Evolutionary conservation across 2,888 invertebrate species (phyloP).

Genomic region (Ptilodon capucinus): DNA sequence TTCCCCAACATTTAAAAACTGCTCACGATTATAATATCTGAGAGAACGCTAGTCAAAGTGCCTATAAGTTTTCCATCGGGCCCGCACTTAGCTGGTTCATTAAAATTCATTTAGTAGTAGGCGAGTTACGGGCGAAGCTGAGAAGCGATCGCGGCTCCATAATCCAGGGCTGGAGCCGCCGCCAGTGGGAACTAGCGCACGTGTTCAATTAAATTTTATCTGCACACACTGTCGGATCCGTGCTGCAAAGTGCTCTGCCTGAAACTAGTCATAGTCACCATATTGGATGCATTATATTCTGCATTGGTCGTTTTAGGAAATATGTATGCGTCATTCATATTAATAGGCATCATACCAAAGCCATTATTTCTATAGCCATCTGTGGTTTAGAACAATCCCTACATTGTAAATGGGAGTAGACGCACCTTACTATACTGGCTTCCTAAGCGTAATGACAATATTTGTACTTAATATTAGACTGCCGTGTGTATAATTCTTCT

Average conservation of each 20-base stretch:
- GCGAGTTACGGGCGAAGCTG: conserved; percentile 34
- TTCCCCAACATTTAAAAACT: neutral
- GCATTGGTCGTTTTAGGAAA: neutral
- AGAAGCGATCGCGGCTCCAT: conserved; percentile 40
- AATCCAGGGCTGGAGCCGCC: conserved; percentile 34
- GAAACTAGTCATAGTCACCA: neutral
- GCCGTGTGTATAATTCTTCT: too few species aligned
- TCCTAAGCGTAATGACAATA: too few species aligned
- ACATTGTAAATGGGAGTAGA: too few species aligned
- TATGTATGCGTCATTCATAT: too few species aligned
- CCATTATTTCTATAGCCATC: too few species aligned
- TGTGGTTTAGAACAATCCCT: too few species aligned
- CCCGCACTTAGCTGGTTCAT: conserved; percentile 44
- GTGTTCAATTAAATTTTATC: conserved; percentile 59
- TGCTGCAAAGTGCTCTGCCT: conserved; percentile 5
- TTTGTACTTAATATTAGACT: too few species aligned
- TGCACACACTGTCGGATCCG: conserved; percentile 4
- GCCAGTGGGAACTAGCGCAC: conserved; percentile 50
- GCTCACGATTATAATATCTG: conserved; percentile 6
- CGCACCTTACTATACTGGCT: too few species aligned
- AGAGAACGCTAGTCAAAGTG: conserved; percentile 22
- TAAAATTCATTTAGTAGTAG: conserved; percentile 52
- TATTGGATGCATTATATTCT: neutral
- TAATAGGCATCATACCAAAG: too few species aligned
- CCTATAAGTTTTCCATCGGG: conserved; percentile 38